phyloP scores from a whole-genome alignment of 37 sponge, comb jelly and placozoan species.

The Halichondria panicea region DNA sequence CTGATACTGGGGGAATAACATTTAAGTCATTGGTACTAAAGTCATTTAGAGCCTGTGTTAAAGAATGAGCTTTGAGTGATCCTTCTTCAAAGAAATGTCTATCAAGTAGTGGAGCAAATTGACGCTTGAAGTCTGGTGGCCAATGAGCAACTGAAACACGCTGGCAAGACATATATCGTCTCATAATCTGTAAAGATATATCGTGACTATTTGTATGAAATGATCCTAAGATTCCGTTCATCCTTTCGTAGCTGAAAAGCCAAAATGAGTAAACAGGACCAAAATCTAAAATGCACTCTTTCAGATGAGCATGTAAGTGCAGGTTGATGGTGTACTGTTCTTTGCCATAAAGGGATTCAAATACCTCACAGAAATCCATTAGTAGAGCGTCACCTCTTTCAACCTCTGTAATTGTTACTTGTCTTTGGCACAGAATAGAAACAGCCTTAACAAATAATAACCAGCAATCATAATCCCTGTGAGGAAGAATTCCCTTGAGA shows the following conservation, averaged over 20 bases:
- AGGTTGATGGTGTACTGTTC: conserved; percentile 35
- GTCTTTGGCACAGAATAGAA: conserved; percentile 3
- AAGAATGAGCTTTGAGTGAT: not conserved
- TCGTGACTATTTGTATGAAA: conserved; percentile 46
- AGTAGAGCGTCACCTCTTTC: conserved; percentile 21
- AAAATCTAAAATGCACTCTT: conserved; percentile 33
- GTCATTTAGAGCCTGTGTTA: too few species aligned
- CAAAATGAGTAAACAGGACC: conserved; percentile 58
- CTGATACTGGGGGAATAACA: too few species aligned
- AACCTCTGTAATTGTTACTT: conserved; percentile 11
- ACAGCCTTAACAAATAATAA: conserved; percentile 49
- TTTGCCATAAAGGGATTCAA: conserved; percentile 35
- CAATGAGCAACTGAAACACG: not conserved
- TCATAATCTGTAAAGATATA: conserved; percentile 46
- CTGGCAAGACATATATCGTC: conserved; percentile 19
- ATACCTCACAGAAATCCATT: conserved; percentile 18
- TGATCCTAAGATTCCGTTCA: conserved; percentile 59
- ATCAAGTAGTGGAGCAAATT: not conserved
- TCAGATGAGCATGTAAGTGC: conserved; percentile 42
- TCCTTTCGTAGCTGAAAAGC: conserved; percentile 52
- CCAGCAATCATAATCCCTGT: conserved; percentile 34
- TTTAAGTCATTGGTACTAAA: too few species aligned
- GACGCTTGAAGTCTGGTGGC: conserved; percentile 2
- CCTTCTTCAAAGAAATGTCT: not conserved
- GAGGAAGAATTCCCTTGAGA: conserved; percentile 2